Evolutionary conservation across 2,797 vertebrate genomes (phyloP).

Genomic region (Prunella strophiata): DNA sequence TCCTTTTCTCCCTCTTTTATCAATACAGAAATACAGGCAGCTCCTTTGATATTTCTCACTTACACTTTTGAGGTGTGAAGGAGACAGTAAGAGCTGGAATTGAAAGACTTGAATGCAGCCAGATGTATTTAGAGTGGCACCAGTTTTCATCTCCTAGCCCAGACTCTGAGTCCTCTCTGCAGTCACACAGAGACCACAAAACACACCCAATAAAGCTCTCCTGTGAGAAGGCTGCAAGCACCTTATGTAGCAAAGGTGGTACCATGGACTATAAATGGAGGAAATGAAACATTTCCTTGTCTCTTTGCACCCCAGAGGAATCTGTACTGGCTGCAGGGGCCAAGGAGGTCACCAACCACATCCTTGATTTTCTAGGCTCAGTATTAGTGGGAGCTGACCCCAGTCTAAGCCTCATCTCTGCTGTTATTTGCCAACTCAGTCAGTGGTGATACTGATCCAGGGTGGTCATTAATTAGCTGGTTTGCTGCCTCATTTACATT

Average conservation of each 20-base stretch:
- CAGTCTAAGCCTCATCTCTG: not conserved
- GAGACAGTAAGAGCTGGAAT: not conserved
- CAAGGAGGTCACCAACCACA: not conserved
- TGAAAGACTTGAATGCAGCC: not conserved
- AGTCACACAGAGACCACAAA: not conserved
- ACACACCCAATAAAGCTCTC: not conserved
- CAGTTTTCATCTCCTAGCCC: not conserved
- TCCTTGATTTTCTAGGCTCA: not conserved
- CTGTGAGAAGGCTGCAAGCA: not conserved
- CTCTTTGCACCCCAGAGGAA: not conserved
- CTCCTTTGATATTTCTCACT: not conserved
- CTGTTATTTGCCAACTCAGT: not conserved
- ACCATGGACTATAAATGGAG: not conserved
- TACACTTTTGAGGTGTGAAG: not conserved
- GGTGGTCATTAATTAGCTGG: not conserved
- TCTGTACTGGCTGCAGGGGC: not conserved
- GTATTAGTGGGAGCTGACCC: not conserved
- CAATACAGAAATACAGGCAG: not conserved
- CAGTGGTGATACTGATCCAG: not conserved
- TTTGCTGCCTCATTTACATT: slow-evolving; percentile 1
- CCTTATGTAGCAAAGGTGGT: not conserved
- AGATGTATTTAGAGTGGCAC: not conserved
- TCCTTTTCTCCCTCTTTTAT: not conserved
- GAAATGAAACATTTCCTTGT: not conserved
- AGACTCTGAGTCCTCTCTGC: not conserved